phyloP scores from a whole-genome alignment of 1,140 invertebrate species.

The Hetaerina americana region DNA sequence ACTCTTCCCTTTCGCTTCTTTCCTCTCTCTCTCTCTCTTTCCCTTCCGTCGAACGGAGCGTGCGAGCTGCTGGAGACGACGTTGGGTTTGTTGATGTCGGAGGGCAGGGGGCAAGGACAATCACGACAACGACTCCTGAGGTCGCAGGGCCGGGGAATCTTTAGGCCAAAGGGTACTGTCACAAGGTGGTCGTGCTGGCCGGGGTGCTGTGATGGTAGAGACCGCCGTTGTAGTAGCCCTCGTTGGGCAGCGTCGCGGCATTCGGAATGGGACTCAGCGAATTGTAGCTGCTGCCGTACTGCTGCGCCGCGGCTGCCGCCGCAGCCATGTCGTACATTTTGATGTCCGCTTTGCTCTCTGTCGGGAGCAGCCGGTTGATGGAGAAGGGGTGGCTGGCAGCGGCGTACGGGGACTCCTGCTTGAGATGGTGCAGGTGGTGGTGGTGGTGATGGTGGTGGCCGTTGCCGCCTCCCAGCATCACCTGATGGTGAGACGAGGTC shows the following conservation, averaged over 20 bases:
- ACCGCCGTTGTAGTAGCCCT: constrained; percentile 67
- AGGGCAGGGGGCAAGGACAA: too few relatives aligned
- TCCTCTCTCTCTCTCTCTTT: too few relatives aligned
- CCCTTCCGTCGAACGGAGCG: too few relatives aligned
- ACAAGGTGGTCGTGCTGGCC: constrained; percentile 37
- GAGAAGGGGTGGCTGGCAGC: constrained; percentile 77
- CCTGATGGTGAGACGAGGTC: constrained; percentile 36
- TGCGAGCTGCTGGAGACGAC: too few relatives aligned
- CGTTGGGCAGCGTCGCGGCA: constrained; percentile 44
- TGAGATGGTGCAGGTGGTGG: constrained; percentile 43
- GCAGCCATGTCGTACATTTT: constrained; percentile 38
- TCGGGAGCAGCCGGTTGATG: constrained; percentile 78
- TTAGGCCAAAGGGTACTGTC: constrained; percentile 22
- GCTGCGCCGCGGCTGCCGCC: constrained; percentile 31
- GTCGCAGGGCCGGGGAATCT: neutral
- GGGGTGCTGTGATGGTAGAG: constrained; percentile 55
- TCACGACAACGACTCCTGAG: too few relatives aligned
- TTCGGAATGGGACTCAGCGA: constrained; percentile 43
- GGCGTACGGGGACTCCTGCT: constrained; percentile 62
- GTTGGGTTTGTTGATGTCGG: too few relatives aligned
- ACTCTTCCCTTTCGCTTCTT: too few relatives aligned
- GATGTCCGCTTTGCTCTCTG: constrained; percentile 58
- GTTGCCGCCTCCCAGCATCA: constrained; percentile 31
- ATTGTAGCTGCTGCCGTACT: constrained; percentile 45
- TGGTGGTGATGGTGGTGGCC: constrained; percentile 33